Conservation (phyloP, 2,888 invertebrate species). For the Neocrepidodera transversa region DNA sequence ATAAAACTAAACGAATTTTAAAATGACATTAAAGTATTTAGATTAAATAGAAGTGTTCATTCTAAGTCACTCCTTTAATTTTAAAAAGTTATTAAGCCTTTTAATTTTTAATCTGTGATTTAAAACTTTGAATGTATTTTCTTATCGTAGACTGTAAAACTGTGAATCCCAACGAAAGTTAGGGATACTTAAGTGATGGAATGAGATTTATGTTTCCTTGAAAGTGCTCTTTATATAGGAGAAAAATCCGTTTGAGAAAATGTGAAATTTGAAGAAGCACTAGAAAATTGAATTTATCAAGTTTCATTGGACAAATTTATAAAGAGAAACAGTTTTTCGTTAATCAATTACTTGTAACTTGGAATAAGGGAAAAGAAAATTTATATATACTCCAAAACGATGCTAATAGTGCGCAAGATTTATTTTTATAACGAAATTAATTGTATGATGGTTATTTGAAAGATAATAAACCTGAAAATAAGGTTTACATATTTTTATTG, state of each 20-base stretch:
- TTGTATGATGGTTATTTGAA: too few relatives aligned
- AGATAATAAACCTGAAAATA: too few relatives aligned
- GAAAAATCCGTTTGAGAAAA: conserved; percentile 17
- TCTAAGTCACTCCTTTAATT: not conserved
- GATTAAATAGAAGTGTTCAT: not conserved
- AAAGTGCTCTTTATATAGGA: conserved; percentile 17
- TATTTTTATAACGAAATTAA: too few relatives aligned
- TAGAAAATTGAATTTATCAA: conserved; percentile 11
- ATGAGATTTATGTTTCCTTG: conserved; percentile 30
- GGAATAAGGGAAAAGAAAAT: too few relatives aligned
- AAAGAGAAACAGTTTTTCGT: not conserved
- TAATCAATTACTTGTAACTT: not conserved
- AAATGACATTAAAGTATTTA: too few relatives aligned
- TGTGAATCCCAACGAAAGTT: conserved; percentile 30
- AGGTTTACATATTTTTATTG: too few relatives aligned
- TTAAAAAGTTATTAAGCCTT: conserved; percentile 24
- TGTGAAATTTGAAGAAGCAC: conserved; percentile 18
- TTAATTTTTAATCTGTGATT: conserved; percentile 30
- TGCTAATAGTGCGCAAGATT: too few relatives aligned
- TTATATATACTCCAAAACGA: too few relatives aligned
- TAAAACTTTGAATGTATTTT: conserved; percentile 30
- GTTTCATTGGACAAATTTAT: conserved; percentile 12
- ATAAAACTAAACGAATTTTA: too few relatives aligned
- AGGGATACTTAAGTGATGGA: conserved; percentile 21
- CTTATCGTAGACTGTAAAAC: conserved; percentile 28